phyloP scores from a whole-genome alignment of 2,113 vertebrate species.

The Notothenia coriiceps region DNA sequence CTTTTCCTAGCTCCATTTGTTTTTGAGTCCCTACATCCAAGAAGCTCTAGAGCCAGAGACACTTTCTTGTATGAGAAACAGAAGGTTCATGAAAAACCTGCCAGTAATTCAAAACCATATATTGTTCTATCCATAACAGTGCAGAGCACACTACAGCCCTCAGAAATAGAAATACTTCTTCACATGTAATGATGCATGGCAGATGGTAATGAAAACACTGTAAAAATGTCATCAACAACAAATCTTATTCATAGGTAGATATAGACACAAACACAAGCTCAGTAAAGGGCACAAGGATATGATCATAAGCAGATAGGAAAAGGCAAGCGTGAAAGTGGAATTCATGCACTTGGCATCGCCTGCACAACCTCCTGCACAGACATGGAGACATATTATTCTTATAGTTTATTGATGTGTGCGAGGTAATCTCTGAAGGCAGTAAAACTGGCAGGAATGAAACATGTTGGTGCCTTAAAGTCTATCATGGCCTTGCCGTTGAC shows the following conservation, averaged over 20 bases:
- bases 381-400: not conserved
- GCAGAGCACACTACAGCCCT: not conserved
- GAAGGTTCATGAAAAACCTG: conserved; percentile 7
- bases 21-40: not conserved
- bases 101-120: conserved; percentile 16
- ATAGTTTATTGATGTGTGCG: not conserved
- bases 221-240: not conserved
- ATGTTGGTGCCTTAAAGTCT: not conserved
- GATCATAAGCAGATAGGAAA: conserved; percentile 8
- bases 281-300: not conserved
- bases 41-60: not conserved
- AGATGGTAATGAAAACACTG: not conserved
- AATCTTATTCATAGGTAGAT: not conserved
- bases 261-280: not conserved
- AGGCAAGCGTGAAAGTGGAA: not conserved
- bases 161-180: not conserved
- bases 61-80: not conserved
- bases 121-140: conserved; percentile 6
- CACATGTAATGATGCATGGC: not conserved
- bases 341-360: not conserved
- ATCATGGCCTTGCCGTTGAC: not conserved
- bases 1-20: too few species aligned
- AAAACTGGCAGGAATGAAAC: conserved; percentile 2
- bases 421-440: not conserved
- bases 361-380: not conserved